phyloP scores from a whole-genome alignment of 2,888 invertebrate species.

The Anaspis maculata region DNA sequence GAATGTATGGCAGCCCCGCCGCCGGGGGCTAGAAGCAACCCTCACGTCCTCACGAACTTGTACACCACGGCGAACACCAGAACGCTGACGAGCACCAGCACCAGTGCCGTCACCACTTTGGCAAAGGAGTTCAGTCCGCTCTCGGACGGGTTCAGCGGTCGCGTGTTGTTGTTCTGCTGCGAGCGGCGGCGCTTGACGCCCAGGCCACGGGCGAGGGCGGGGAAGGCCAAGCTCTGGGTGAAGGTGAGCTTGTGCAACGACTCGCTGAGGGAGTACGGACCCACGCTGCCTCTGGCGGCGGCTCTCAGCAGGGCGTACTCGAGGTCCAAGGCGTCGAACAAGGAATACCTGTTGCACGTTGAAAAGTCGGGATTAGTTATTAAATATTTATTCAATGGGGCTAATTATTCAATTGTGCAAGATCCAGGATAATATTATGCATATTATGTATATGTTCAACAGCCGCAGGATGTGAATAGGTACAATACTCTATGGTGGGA shows the following conservation, averaged over 20 bases:
- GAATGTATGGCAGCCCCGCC: slow-evolving; percentile 39
- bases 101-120: slow-evolving; percentile 61
- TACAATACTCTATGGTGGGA: no score
- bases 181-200: slow-evolving; percentile 55
- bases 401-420: no score
- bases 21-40: slow-evolving; percentile 60
- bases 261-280: slow-evolving; percentile 62
- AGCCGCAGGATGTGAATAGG: no score
- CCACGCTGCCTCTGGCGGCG: slow-evolving; percentile 62
- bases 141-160: slow-evolving; percentile 54
- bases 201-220: slow-evolving; percentile 59
- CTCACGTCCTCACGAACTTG: slow-evolving; percentile 69
- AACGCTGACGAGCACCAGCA: slow-evolving; percentile 60
- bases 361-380: no score
- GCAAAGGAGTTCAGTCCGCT: slow-evolving; percentile 63
- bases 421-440: no score
- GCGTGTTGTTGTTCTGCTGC: slow-evolving; percentile 42
- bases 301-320: slow-evolving; percentile 62
- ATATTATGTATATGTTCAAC: no score
- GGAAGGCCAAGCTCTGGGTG: slow-evolving; percentile 65
- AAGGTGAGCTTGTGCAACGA: slow-evolving; percentile 66
- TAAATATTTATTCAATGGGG: no score
- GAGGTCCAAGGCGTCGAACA: slow-evolving; percentile 62
- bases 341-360: no score
- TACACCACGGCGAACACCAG: slow-evolving; percentile 66